Base-by-base conservation (phyloP, 2,797 vertebrate genomes). In the Hephaestus fuliginosus region DNA sequence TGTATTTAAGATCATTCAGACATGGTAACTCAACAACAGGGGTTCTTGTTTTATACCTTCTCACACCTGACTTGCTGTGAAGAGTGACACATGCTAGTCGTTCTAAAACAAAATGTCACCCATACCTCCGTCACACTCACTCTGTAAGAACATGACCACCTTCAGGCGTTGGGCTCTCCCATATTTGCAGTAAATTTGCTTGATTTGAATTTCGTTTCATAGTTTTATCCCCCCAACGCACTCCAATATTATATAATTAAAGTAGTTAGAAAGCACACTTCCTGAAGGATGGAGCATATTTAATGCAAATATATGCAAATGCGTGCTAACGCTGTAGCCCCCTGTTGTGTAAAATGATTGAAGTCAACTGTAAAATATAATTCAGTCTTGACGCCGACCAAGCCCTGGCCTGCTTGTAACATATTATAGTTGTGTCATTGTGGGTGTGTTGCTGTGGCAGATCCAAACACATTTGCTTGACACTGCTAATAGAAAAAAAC, bases 251-350 rank as follows among this genome's bases (percentile, higher is more conserved):
- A 20, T 46, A 10, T 13, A 70, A 9, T 7, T 51, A 15, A 57
- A 71, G 3, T 52, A 51, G 13, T 56, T 66, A 56, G 65, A 51
- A 56, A 41, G 61, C 43, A 43, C 7, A 55, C 1, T 7, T 49
- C 20, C 3, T 58, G 25, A 46, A 58, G 17, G 51, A 68, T 67
- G 11, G 61, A 58, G 48, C 55, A 43, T 64, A 58, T 55, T 25
- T 36, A 72, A 79, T 87, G 71, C 63, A 74, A 63, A 88, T 84
- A 4, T 48, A 85, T 87, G 76, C 60, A 71, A 89, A 88, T 85
- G 18, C 52, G 78, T 80, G 58, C 67, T 67, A 70, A 74, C 44
- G 68, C 36, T 22, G 18, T 4, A 46, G 17, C 58, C 41, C 67
- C 66, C 61, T 76, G 74, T 67, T 81, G 74, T 68, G 33, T 55